Evolutionary conservation across 2,113 vertebrate species (phyloP).

Genomic region (Antennarius striatus): DNA sequence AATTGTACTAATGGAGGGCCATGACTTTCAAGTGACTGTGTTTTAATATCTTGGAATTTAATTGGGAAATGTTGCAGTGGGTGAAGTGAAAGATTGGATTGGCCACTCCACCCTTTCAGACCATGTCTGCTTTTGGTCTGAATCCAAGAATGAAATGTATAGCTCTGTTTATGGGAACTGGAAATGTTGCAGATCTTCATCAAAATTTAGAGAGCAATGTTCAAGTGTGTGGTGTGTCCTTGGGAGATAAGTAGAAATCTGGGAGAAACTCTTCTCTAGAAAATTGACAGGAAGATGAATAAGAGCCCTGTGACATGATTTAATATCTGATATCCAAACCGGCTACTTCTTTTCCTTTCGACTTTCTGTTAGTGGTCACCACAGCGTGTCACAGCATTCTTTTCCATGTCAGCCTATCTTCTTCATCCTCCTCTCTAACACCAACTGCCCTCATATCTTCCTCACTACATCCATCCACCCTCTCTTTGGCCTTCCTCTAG

Average conservation of each 20-base stretch:
- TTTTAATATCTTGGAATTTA: conserved; percentile 30
- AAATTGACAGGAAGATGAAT: neutral
- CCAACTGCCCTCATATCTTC: too few relatives aligned
- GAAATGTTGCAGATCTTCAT: conserved; percentile 1
- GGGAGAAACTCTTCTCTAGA: neutral
- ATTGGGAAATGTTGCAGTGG: conserved; percentile 31
- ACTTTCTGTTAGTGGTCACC: too few relatives aligned
- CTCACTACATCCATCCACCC: too few relatives aligned
- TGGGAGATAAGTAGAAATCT: neutral
- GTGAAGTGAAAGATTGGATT: conserved; percentile 20
- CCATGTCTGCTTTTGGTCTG: conserved; percentile 24
- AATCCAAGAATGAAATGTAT: conserved; percentile 29
- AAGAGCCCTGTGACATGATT: neutral
- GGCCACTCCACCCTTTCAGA: neutral
- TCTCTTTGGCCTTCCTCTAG: too few relatives aligned
- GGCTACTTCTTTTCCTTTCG: too few relatives aligned
- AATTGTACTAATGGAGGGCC: conserved; percentile 26
- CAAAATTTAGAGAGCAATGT: conserved; percentile 6
- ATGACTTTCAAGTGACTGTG: conserved; percentile 51
- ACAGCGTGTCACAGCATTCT: too few relatives aligned
- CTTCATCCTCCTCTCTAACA: too few relatives aligned
- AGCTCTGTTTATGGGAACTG: conserved; percentile 11
- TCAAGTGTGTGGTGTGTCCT: conserved; percentile 3
- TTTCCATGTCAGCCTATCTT: too few relatives aligned
- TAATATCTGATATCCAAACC: neutral